Conservation (phyloP, 1,140 invertebrate genomes). For the Drosophila nikananu region DNA sequence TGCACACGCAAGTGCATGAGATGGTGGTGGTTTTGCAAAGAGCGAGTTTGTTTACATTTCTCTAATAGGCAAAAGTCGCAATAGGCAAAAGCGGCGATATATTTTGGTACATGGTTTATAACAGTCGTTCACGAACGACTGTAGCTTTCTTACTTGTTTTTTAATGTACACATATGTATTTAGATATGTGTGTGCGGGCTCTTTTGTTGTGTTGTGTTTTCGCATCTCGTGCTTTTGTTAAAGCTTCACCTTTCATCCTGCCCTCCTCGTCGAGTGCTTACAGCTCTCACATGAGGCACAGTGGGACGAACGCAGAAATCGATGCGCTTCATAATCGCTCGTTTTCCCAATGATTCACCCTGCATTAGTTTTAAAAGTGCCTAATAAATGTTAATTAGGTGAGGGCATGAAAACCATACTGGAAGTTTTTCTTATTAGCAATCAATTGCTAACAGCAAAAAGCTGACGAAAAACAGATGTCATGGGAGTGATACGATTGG, state of each 20-base stretch:
- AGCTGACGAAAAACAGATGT: conserved; percentile 40
- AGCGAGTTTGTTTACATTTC: no score
- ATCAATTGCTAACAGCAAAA: conserved; percentile 58
- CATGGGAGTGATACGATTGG: conserved; percentile 18
- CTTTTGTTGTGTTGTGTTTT: conserved; percentile 54
- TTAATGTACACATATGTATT: conserved; percentile 18
- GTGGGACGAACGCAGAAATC: conserved; percentile 27
- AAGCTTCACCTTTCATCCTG: conserved; percentile 33
- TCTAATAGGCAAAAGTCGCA: no score
- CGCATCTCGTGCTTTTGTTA: conserved; percentile 61
- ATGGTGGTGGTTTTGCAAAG: no score
- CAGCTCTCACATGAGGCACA: conserved; percentile 48
- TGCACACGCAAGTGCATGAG: no score
- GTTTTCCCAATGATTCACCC: conserved; percentile 59
- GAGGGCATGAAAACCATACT: conserved; percentile 56
- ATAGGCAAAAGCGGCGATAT: no score
- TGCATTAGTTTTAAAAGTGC: conserved; percentile 19
- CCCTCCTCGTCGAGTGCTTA: conserved; percentile 22
- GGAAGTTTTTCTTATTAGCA: conserved; percentile 74
- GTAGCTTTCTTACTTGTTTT: no score
- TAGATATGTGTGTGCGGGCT: conserved; percentile 7
- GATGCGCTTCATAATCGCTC: neutral
- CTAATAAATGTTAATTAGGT: conserved; percentile 61
- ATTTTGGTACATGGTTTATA: no score
- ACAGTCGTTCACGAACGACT: no score